Percentiles rank a stretch among this genome's conserved stretches.
These are phyloP conservation scores for Xenotilapia leptura DNA, from an alignment of 2,113 vertebrate genomes.

Conservation along the genomic window DNA sequence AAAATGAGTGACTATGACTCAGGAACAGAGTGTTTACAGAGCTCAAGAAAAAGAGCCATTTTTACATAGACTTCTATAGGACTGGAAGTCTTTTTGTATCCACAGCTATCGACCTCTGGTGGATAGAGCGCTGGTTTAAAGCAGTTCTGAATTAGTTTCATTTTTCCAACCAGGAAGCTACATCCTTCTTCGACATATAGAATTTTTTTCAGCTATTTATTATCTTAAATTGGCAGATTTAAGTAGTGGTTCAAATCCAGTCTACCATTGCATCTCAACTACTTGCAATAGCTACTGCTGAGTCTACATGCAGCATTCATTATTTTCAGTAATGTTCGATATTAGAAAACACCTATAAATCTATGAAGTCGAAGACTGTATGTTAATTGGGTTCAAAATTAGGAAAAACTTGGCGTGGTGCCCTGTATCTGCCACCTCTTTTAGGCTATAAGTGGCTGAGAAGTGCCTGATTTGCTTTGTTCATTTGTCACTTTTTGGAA, in stretches of 20 bases:
- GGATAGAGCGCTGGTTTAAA: neutral
- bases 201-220: neutral
- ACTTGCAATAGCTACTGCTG: neutral
- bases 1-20: neutral
- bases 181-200: fast-evolving
- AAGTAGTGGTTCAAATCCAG: neutral
- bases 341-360: neutral
- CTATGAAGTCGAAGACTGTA: neutral
- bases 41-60: neutral
- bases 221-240: neutral
- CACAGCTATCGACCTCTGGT: neutral
- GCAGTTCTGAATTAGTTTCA: neutral
- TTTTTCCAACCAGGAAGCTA: neutral
- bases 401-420: neutral
- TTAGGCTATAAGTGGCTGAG: neutral
- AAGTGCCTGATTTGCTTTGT: neutral
- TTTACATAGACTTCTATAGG: neutral
- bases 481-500: neutral
- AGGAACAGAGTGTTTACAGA: neutral
- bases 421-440: neutral
- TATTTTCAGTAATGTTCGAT: neutral
- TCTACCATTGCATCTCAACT: neutral
- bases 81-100: neutral
- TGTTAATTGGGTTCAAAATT: neutral
- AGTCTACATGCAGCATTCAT: neutral